Percentiles rank a stretch among this genome's conserved stretches.
phyloP scores from a whole-genome alignment of 2,113 vertebrate species.

The Pseudois nayaur region DNA sequence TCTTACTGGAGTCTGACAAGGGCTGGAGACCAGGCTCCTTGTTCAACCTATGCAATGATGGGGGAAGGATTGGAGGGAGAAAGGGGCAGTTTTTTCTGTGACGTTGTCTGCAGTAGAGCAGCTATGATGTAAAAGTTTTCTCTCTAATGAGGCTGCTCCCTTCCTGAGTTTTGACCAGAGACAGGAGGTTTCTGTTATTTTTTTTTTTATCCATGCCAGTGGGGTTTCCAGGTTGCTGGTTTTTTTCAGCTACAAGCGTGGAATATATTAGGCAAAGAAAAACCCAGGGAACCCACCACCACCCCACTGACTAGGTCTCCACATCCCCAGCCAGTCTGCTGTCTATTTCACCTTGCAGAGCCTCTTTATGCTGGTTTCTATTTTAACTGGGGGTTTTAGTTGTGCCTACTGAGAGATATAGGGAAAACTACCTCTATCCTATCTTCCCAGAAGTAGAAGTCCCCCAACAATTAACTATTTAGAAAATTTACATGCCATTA shows the following conservation, averaged over 20 bases:
- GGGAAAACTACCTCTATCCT: background rate
- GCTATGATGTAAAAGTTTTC: background rate
- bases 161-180: background rate
- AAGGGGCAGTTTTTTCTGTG: background rate
- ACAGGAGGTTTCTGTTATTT: background rate
- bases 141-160: background rate
- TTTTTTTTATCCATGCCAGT: background rate
- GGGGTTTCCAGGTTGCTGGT: background rate
- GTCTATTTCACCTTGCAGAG: background rate
- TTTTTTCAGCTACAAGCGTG: background rate
- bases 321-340: background rate
- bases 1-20: background rate
- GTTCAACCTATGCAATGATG: background rate
- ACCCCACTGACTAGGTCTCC: background rate
- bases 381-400: background rate
- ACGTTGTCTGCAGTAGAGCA: background rate
- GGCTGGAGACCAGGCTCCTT: background rate
- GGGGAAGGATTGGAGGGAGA: background rate
- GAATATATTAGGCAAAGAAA: background rate
- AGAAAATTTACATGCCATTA: conserved; percentile 41
- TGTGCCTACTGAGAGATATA: background rate
- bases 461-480: background rate
- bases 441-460: conserved; percentile 33
- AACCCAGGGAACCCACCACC: background rate
- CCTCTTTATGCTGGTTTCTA: background rate